These are phyloP conservation scores for Akabosia matsudoensis DNA, from an alignment of 1,140 invertebrate species.

Conservation along the genomic window DNA sequence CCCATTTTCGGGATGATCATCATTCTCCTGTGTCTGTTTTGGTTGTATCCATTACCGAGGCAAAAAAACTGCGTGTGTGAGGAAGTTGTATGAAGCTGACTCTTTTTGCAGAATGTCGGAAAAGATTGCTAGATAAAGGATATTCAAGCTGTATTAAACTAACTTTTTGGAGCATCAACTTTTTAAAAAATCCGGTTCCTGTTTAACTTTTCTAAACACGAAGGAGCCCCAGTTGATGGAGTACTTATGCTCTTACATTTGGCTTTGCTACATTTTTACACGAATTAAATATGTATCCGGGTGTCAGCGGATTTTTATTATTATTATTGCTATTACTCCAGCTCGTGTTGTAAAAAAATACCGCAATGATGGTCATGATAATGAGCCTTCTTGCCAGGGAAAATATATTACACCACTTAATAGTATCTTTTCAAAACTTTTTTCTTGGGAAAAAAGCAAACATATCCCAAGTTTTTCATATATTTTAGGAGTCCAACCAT, in stretches of 20 bases:
- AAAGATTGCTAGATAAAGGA: no score
- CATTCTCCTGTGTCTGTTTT: no score
- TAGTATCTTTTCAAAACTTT: background rate
- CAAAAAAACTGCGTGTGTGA: no score
- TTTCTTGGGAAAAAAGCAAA: background rate
- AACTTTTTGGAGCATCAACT: no score
- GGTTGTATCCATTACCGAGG: no score
- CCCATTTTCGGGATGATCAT: background rate
- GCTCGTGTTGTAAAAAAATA: background rate
- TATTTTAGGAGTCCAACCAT: background rate
- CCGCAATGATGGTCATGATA: slow-evolving; percentile 7
- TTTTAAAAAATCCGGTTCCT: no score
- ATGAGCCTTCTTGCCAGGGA: background rate
- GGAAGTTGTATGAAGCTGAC: no score
- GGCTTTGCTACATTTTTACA: background rate
- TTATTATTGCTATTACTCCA: background rate
- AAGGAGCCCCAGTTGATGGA: background rate
- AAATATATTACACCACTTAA: slow-evolving; percentile 11
- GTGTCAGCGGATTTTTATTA: background rate
- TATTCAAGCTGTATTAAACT: no score
- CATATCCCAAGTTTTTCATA: no score
- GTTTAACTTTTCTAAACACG: no score
- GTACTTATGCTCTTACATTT: background rate
- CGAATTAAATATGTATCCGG: background rate
- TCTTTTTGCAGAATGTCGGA: no score